Base-by-base conservation (phyloP, 2,797 vertebrate genomes). In the Rhodeus uyekii region DNA sequence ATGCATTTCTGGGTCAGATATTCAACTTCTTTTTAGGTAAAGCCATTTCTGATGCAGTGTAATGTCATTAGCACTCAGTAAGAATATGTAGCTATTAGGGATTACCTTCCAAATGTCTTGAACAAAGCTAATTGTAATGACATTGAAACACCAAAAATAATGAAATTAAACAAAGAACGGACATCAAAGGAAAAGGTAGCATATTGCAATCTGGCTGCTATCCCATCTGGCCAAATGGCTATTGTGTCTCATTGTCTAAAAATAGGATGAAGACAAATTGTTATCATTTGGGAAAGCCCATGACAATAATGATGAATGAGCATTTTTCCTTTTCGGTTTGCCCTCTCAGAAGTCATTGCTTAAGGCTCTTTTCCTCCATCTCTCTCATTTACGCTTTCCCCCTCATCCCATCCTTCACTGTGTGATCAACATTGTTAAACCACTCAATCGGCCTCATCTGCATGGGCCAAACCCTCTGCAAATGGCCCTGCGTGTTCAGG, bases 281-380 rank as follows among this genome's bases (percentile, higher is more conserved):
- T 99, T 98, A 99, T 99, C 97, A 99, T 99, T 99, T 99, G 96
- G 96, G 95, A 99, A 99, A 98, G 97, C 97, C 97, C 97, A 96
- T 98, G 98, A 98, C 97, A 98, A 99, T 99, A 98, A 99, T 98
- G 97, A 99, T 98, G 96, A 99, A 99, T 99, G 97, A 97, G 98
- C 95, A 97, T 96, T 95, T 97, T 88, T 85, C 87, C 83, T 88
- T 92, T 90, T 90, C 88, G 85, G 91, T 87, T 87, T 93, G 93
- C 93, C 94, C 97, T 97, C 95, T 96, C 96, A 96, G 96, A 97
- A 98, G 96, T 97, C 96, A 97, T 98, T 98, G 97, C 97, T 98
- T 97, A 97, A 97, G 97, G 97, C 96, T 94, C 93, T 98, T 96
- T 96, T 94, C 50, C 87, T 87, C 82, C 75, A 64, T 80, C 81